Conservation (phyloP, 2,888 invertebrate species). For the Heteropelma amictum region DNA sequence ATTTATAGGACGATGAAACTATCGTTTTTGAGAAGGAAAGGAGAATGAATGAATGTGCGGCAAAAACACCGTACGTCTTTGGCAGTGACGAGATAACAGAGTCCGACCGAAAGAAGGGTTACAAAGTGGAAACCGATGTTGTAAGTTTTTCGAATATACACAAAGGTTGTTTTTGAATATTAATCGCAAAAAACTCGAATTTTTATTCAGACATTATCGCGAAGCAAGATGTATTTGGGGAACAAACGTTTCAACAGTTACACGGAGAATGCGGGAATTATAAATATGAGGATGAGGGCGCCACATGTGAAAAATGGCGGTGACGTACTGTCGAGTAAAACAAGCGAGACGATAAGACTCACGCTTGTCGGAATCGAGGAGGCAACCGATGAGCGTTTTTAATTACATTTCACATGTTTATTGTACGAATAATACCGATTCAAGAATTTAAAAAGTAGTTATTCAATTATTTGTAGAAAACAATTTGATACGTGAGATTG, state of each 20-base stretch:
- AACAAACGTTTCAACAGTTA: conserved; percentile 10
- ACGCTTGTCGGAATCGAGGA: neutral
- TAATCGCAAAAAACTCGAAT: neutral
- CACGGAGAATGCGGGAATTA: conserved; percentile 7
- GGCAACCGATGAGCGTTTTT: neutral
- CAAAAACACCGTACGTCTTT: conserved; percentile 37
- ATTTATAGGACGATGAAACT: neutral
- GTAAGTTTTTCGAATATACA: neutral
- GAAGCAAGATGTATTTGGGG: conserved; percentile 21
- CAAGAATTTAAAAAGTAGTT: no score
- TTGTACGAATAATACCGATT: neutral
- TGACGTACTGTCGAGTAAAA: neutral
- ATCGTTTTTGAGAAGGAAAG: conserved; percentile 49
- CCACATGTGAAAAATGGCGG: neutral
- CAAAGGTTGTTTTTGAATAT: neutral
- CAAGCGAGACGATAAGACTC: neutral
- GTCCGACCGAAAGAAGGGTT: neutral
- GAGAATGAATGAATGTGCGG: conserved; percentile 36
- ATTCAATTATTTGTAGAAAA: no score
- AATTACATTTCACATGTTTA: neutral
- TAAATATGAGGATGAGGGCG: neutral
- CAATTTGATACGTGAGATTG: no score
- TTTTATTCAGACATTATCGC: conserved; percentile 5
- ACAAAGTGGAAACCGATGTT: neutral
- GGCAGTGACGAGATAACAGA: neutral